phyloP scores from a whole-genome alignment of 2,888 invertebrate species.

The Chymomyza fuscimana region DNA sequence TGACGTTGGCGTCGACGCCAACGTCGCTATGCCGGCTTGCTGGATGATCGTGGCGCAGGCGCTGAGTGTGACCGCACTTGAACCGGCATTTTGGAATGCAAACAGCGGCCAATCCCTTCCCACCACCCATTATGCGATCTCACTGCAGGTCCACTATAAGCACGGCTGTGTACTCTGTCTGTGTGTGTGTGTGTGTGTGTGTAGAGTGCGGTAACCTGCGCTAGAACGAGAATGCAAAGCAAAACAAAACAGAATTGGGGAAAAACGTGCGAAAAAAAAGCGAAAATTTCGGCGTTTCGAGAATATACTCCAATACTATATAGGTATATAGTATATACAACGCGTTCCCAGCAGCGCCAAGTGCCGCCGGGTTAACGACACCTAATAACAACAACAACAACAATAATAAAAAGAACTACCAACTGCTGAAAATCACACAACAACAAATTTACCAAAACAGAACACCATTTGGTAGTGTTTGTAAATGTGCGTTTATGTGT shows the following conservation, averaged over 20 bases:
- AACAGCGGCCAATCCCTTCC: conserved; percentile 5
- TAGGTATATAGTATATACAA: background rate
- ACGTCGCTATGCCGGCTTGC: conserved; percentile 1
- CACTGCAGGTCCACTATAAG: conserved; percentile 17
- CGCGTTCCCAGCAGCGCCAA: conserved; percentile 64
- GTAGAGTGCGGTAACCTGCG: background rate
- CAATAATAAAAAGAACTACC: conserved; percentile 17
- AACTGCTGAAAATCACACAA: conserved; percentile 27
- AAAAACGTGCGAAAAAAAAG: conserved; percentile 70
- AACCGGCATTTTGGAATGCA: conserved; percentile 29
- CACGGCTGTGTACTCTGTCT: too few relatives aligned
- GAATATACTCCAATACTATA: conserved; percentile 21
- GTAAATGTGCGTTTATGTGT: background rate
- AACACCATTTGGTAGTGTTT: background rate
- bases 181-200: background rate
- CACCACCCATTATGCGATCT: background rate
- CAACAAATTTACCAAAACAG: conserved; percentile 26
- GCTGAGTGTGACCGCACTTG: conserved; percentile 52
- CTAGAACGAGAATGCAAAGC: conserved; percentile 47
- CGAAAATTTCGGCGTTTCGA: conserved; percentile 50
- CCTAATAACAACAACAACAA: conserved; percentile 32
- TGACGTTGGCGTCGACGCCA: too few relatives aligned
- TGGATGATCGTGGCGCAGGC: conserved; percentile 31
- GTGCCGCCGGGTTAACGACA: conserved; percentile 63
- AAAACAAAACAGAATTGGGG: conserved; percentile 64